Base-by-base conservation (phyloP, 1,140 invertebrate species). In the Protaetia brevitarsis region DNA sequence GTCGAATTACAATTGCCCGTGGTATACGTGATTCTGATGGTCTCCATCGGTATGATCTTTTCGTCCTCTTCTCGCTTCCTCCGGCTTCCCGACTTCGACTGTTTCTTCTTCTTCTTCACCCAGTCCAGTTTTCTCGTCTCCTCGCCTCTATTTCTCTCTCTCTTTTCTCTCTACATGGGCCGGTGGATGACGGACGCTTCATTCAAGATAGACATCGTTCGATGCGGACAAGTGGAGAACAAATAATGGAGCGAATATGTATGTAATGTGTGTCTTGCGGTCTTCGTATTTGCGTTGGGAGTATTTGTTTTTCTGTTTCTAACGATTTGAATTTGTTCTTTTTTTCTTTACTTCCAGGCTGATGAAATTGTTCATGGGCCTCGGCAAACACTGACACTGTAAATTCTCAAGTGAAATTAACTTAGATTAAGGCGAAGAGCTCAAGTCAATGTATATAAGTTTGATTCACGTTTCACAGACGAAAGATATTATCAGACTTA, bases 1-100 rank as follows among this genome's bases (percentile, higher is more conserved):
- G 41, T 45, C 41, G 41, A 45, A 45, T 45, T 45, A 45, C 41
- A 45, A 45, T 45, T 45, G 13, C 41, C 41, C 41, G 41, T 45
- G 16, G 23, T 45, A 45, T 45, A 45, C 16, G 16, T 21, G 16
- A 13, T 13, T 45, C 41, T 45, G n/a, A n/a, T n/a, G n/a, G n/a
- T n/a, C n/a, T 45, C 10, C 34, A 16, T 19, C 10, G 16, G 41
- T 45, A 6, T 19, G 7, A 19, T 45, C 41, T 16, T 16, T 16
- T 5, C 34, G 41, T 1, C 41, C 0, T 19, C 41, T 10, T 19
- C 23, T 13, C 11, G 3, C 11, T 45, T 13, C 16, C 2, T 3
- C 4, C 13, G 41, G 41, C 41, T 16, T 19, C 10, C 41, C 16
- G 41, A 19, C n/a, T n/a, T n/a, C n/a, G n/a, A n/a, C n/a, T n/a